Evolutionary conservation across 2,797 vertebrate species (phyloP), one percentile per base, ranked within the genome.

Genomic region (Myoxocephalus aenaeus): DNA sequence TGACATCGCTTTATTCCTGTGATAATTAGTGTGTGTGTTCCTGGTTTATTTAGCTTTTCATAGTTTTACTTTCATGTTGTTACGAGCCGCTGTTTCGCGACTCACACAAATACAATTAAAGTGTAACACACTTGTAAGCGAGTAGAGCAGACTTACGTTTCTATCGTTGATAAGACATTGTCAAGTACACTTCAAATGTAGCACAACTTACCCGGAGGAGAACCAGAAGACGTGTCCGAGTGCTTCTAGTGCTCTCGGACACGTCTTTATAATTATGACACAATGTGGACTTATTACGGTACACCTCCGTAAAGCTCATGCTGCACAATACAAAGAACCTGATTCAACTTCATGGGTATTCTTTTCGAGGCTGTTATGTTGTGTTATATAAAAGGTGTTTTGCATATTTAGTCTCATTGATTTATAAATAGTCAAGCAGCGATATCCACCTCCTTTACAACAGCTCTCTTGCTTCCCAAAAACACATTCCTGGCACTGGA

Each of bases 21-120:
- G 32, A 65, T 80, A 58, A 70, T 69, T 34, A 57, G 11, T 8
- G 25, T 32, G 2, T 65, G 36, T 34, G 27, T 44, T 65, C 8
- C 12, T 3, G 14, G 48, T 17, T n/a, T 38, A 48, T n/a, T 48
- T 38, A 48, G 53, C 34, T 65, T 32, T 25, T 65, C 18, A 50
- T 20, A 25, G 13, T 22, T 57, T 34, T n/a, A 29, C 18, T 53
- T 12, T 12, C 10, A 22, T 34, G 50, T 51, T 15, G 44, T 46
- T 34, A 14, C 7, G 4, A 61, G n/a, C 42, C 32, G 65, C 14
- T 63, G 13, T 27, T 27, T 12, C n/a, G 38, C 38, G 44, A 59
- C 3, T 72, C 9, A 7, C 70, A 73, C 18, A 22, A 53, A 61
- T 32, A 29, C 0, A 75, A 42, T 32, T 32, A 32, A 57, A 14